Conservation (phyloP, 2,888 invertebrate species). For the Pteria penguin region DNA sequence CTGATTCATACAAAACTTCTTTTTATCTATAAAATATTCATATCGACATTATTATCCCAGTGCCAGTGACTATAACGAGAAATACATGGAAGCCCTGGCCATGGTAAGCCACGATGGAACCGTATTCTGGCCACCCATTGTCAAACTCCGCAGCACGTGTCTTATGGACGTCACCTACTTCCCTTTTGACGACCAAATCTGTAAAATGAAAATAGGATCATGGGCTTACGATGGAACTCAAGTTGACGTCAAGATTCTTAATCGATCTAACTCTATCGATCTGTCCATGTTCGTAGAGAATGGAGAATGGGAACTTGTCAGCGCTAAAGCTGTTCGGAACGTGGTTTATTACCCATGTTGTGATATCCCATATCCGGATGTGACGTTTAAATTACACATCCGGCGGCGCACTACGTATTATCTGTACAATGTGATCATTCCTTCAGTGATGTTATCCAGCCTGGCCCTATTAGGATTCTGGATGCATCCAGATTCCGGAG, state of each 20-base stretch:
- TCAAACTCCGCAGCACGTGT: constrained; percentile 75
- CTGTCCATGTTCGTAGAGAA: constrained; percentile 76
- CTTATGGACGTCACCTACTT: constrained; percentile 72
- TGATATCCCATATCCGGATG: constrained; percentile 78
- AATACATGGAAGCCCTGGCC: constrained; percentile 83
- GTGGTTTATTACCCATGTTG: constrained; percentile 77
- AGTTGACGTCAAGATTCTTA: constrained; percentile 67
- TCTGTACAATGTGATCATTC: constrained; percentile 79
- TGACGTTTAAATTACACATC: constrained; percentile 82
- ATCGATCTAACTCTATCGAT: constrained; percentile 70
- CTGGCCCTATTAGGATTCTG: constrained; percentile 80
- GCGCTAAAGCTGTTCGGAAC: constrained; percentile 71
- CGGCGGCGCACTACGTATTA: constrained; percentile 80
- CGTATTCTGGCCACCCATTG: constrained; percentile 78
- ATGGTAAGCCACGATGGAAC: constrained; percentile 79
- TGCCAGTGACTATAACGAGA: constrained; percentile 74
- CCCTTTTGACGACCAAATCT: constrained; percentile 72
- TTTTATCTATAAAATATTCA: too few relatives aligned
- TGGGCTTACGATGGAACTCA: constrained; percentile 78
- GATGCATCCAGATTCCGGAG: constrained; percentile 80
- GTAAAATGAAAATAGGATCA: constrained; percentile 72
- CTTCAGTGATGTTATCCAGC: constrained; percentile 80
- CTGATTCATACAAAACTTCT: too few relatives aligned
- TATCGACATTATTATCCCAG: too few relatives aligned
- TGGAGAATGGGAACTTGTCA: constrained; percentile 77